Base-by-base conservation (phyloP, 2,113 vertebrate genomes). In the Symphodus melops region DNA sequence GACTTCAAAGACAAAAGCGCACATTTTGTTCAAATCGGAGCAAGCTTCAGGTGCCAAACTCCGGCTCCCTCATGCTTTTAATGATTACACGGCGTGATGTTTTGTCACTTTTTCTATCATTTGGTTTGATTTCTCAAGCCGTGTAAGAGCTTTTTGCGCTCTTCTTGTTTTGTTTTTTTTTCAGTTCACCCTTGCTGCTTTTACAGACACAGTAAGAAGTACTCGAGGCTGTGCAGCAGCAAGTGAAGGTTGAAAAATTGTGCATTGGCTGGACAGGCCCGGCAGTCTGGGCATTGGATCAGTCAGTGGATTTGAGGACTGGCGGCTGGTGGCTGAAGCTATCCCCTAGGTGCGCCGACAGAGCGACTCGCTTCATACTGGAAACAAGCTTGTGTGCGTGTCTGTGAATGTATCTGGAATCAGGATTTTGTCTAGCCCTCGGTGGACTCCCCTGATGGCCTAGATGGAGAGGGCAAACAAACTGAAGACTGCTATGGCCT, bases 251-350 rank as follows among this genome's bases (percentile, higher is more conserved):
- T 89, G 82, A 85, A 87, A 89, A 76, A 84, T 88, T 88, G 85
- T 68, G 53, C 54, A n/a, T 75, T 21, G 75, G 81, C 82, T 83
- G 88, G 86, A 81, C 85, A 87, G 84, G 84, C 62, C 85, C 36
- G 76, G 88, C 81, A 78, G 88, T 85, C 88, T 88, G 91, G 92
- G 92, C 93, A 94, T 87, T 82, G 90, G 92, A 94, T 94, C 92
- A 94, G 88, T 92, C 89, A 87, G 88, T 89, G 76, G 91, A 90
- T 91, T 92, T 92, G 83, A 70, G 65, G 75, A 72, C 83, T 79
- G 79, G 84, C 62, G 79, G 84, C 86, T 90, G 80, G 83, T 88
- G 87, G 86, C 84, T 86, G 76, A 85, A 87, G 86, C 85, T 84
- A 68, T 88, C 87, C 90, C 87, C 85, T 66, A 81, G 92, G 90